Base-by-base conservation (phyloP, 64 coral and sea anemone species). In the Montipora sp. region DNA sequence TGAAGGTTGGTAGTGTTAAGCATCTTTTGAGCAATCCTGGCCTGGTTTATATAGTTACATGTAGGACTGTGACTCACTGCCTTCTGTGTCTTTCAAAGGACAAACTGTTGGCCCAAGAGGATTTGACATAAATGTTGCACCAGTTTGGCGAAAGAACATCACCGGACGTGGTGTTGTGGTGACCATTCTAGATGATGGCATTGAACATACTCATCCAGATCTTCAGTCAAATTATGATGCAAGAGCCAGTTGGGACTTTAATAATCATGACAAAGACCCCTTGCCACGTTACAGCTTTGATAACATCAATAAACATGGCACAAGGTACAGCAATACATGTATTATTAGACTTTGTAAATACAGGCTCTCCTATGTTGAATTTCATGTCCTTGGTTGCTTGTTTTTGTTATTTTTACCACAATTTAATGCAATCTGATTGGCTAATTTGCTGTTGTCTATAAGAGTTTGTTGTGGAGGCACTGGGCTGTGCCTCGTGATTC, bases 291-390 rank as follows among this genome's bases (percentile, higher is more conserved):
- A 99, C 80, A 99, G 69, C 55, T 76, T 59, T 5, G 77, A 96
- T 69, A 96, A 99, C 71, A 89, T 99, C 20, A 99, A 99, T 45
- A 99, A 99, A 92, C 98, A 99, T 92, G 98, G 98, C 80, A 99
- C 98, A 77, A 99, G 98, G 98, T 99, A 89, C 71, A 47, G 12
- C 2, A 27, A 16, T 19, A 8, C 5, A 3, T 48, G 5, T 10
- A n/a, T 50, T 8, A 12, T 45, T 15, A 76, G 68, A n/a, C 21
- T 18, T 71, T 78, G 16, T 18, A 55, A 55, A 36, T 36, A 36
- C 36, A 36, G 36, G 36, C 36, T 36, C 36, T 36, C 36, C 36
- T 36, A 36, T 36, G 36, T 36, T 36, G 36, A 36, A 36, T 36
- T 36, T 36, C 36, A 36, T 36, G 36, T 36, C 36, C 36, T 36